Evolutionary conservation across 2,888 invertebrate genomes (phyloP).

Genomic region (Apotomis betuletana): DNA sequence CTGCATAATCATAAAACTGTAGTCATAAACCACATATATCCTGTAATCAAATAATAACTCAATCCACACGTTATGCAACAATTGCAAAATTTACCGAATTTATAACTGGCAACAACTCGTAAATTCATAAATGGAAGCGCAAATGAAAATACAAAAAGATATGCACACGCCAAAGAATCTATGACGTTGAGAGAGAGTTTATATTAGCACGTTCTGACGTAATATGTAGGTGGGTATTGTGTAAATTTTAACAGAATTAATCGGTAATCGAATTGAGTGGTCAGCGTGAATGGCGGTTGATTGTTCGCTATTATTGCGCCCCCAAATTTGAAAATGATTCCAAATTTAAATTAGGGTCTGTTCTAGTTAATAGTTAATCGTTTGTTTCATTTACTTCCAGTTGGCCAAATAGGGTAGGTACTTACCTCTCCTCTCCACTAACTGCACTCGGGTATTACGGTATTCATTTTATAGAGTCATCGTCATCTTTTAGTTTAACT

Average conservation of each 20-base stretch:
- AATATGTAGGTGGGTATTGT: neutral
- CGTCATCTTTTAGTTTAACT: too few species aligned
- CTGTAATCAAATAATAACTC: conserved; percentile 76
- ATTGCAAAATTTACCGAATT: conserved; percentile 69
- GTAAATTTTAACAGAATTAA: conserved; percentile 44
- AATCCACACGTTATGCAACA: conserved; percentile 54
- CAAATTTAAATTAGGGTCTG: conserved; percentile 46
- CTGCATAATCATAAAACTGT: conserved; percentile 61
- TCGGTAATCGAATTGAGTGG: conserved; percentile 54
- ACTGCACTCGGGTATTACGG: too few species aligned
- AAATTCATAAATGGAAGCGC: conserved; percentile 64
- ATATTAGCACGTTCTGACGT: neutral
- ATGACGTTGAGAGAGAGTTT: neutral
- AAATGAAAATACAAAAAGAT: conserved; percentile 62
- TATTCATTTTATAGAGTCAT: too few species aligned
- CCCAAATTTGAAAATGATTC: conserved; percentile 46
- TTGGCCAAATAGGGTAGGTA: neutral
- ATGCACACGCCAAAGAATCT: neutral
- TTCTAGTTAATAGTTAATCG: conserved; percentile 24
- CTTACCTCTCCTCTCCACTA: too few species aligned
- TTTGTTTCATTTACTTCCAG: neutral
- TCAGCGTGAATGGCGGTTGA: conserved; percentile 63
- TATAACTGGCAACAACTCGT: conserved; percentile 79
- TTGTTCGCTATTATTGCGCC: conserved; percentile 55
- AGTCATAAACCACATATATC: conserved; percentile 66